Percentiles rank a stretch among this genome's conserved stretches.
Conservation (phyloP, 2,888 invertebrate genomes). For the Tromatobia lineatoria region DNA sequence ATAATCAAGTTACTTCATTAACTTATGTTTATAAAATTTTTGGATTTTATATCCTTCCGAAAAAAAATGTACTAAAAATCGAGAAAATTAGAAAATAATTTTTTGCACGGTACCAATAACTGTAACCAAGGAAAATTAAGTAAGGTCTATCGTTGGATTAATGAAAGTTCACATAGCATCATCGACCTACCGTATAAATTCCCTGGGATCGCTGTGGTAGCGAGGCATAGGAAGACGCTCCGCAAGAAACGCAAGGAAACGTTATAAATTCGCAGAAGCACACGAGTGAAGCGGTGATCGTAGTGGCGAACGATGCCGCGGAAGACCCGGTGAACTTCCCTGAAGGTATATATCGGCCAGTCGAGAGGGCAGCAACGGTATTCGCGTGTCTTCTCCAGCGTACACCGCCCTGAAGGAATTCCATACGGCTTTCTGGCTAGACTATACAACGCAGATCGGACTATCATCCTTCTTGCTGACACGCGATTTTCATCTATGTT, state of each 20-base stretch:
- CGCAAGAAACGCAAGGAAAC: constrained; percentile 63
- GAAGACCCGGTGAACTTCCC: constrained; percentile 67
- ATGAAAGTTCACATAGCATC: background rate
- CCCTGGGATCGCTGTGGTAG: background rate
- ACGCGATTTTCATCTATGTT: constrained; percentile 14
- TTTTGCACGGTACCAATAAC: background rate
- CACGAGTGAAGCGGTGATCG: constrained; percentile 60
- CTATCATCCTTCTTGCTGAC: constrained; percentile 8
- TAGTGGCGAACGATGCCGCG: constrained; percentile 41
- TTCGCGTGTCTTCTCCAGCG: constrained; percentile 59
- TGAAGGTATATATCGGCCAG: constrained; percentile 68
- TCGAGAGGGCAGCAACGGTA: constrained; percentile 67
- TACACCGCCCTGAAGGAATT: constrained; percentile 55
- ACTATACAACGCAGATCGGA: constrained; percentile 6
- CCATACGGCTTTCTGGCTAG: constrained; percentile 44
- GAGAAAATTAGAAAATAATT: no score
- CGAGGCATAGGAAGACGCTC: background rate
- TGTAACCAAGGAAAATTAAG: background rate
- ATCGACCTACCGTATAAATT: background rate
- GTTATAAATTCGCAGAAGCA: constrained; percentile 66
- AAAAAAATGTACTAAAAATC: no score
- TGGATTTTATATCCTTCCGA: no score
- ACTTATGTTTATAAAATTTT: no score
- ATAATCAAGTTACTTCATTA: no score
- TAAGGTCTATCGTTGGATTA: background rate